These are phyloP conservation scores for Auanema sp. DNA, from an alignment of 2,888 invertebrate genomes.

Conservation along the genomic window DNA sequence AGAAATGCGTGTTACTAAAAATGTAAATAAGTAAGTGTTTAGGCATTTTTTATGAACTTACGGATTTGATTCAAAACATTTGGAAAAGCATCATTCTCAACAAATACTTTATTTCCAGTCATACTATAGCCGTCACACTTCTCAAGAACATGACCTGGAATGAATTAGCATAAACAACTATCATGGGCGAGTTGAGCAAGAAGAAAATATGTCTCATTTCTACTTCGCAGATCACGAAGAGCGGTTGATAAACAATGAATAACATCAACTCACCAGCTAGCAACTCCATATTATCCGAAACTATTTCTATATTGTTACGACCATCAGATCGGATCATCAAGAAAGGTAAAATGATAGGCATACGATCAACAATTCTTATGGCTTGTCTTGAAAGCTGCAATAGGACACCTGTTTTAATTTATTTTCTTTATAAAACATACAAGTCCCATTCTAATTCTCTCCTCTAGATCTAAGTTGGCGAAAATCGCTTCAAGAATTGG, in stretches of 20 bases:
- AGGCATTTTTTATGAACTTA: slow-evolving; percentile 4
- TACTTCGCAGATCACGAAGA: no score
- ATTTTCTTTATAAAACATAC: slow-evolving; percentile 5
- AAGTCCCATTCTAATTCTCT: slow-evolving; percentile 19
- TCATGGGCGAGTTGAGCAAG: no score
- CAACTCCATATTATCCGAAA: slow-evolving; percentile 22
- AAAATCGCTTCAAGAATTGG: slow-evolving; percentile 15
- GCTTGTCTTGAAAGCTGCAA: slow-evolving; percentile 14
- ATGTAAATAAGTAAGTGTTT: background rate
- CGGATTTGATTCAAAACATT: slow-evolving; percentile 13
- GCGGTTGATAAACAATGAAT: no score
- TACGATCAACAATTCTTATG: slow-evolving; percentile 9
- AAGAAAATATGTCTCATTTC: no score
- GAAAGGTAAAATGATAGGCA: slow-evolving; percentile 24
- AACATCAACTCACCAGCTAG: slow-evolving; percentile 15
- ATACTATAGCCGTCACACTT: slow-evolving; percentile 17
- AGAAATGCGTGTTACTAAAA: slow-evolving; percentile 23
- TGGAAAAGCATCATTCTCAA: slow-evolving; percentile 8
- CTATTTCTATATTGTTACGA: slow-evolving; percentile 23
- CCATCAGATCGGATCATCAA: slow-evolving; percentile 23
- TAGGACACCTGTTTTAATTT: background rate
- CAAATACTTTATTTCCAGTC: slow-evolving; percentile 13
- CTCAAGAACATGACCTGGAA: slow-evolving; percentile 15
- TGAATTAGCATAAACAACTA: no score
- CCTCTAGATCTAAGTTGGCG: slow-evolving; percentile 16